phyloP scores from a whole-genome alignment of 2,797 vertebrate genomes.

The Echiichthys vipera region DNA sequence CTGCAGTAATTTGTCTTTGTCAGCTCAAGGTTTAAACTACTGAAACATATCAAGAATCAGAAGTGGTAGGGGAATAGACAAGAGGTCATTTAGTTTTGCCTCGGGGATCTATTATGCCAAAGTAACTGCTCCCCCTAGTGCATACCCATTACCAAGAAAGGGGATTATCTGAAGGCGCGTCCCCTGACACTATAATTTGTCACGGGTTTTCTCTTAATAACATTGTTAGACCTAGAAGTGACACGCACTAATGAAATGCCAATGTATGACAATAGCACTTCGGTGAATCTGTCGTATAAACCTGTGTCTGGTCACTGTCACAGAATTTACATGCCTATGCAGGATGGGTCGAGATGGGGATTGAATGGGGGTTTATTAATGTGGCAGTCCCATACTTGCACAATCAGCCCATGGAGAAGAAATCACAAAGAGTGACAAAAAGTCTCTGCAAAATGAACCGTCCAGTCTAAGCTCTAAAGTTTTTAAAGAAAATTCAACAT shows the following conservation, averaged over 20 bases:
- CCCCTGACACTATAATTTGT: slow-evolving; percentile 79
- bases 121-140: slow-evolving; percentile 58
- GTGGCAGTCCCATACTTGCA: slow-evolving; percentile 2
- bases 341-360: slow-evolving; percentile 41
- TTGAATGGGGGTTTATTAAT: slow-evolving; percentile 41
- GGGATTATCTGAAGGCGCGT: slow-evolving; percentile 74
- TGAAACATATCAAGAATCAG: slow-evolving; percentile 10
- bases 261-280: slow-evolving; percentile 46
- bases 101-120: slow-evolving; percentile 42
- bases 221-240: slow-evolving; percentile 70
- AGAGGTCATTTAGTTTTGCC: slow-evolving; percentile 47
- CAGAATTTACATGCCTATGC: slow-evolving; percentile 64
- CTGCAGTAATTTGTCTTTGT: slow-evolving; percentile 2
- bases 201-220: slow-evolving; percentile 69
- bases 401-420: slow-evolving; percentile 28
- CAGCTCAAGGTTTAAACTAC: not conserved
- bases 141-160: slow-evolving; percentile 66
- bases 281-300: slow-evolving; percentile 59
- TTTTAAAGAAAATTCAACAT: slow-evolving; percentile 21
- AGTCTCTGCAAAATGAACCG: slow-evolving; percentile 1
- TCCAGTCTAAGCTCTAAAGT: not conserved
- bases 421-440: slow-evolving; percentile 20
- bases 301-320: slow-evolving; percentile 70
- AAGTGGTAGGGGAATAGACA: slow-evolving; percentile 11
- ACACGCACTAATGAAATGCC: slow-evolving; percentile 69